Percentiles rank a stretch among this genome's conserved stretches.
phyloP scores from a whole-genome alignment of 64 coral and sea anemone species.

The Montipora foliosa region DNA sequence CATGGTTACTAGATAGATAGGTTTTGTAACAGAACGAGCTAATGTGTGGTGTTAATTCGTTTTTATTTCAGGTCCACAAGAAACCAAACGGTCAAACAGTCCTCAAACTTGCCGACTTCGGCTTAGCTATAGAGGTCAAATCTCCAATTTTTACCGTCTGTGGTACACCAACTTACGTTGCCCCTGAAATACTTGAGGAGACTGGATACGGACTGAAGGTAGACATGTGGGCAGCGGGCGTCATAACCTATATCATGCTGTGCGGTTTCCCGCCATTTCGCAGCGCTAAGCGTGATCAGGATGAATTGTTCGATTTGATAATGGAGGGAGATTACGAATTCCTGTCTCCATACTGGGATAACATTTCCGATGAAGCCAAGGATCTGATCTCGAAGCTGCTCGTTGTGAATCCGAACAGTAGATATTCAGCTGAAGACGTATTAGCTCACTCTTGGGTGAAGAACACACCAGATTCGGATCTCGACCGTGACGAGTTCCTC shows the following conservation, averaged over 20 bases:
- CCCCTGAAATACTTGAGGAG: slow-evolving; percentile 98
- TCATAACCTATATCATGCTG: slow-evolving; percentile 98
- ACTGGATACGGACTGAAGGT: slow-evolving; percentile 93
- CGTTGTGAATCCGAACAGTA: slow-evolving; percentile 62
- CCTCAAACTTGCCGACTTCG: slow-evolving; percentile 96
- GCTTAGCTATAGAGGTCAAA: slow-evolving; percentile 90
- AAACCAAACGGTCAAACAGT: slow-evolving; percentile 73
- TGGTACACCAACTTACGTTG: slow-evolving; percentile 97
- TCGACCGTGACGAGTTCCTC: slow-evolving; percentile 35
- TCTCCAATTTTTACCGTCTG: slow-evolving; percentile 94
- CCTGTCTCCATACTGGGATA: slow-evolving; percentile 95
- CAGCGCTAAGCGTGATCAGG: slow-evolving; percentile 94
- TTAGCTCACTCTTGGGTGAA: slow-evolving; percentile 83
- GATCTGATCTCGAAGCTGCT: slow-evolving; percentile 87
- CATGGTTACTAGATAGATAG: neutral
- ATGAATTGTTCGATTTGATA: slow-evolving; percentile 91
- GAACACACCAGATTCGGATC: slow-evolving; percentile 47
- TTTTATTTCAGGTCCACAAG: slow-evolving; percentile 73
- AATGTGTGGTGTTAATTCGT: neutral
- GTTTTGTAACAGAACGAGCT: neutral
- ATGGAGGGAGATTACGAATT: slow-evolving; percentile 53
- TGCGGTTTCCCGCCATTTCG: slow-evolving; percentile 99
- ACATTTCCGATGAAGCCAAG: slow-evolving; percentile 84
- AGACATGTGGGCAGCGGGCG: slow-evolving; percentile 98
- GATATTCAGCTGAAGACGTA: slow-evolving; percentile 79